phyloP scores from a whole-genome alignment of 2,888 invertebrate species.

The Alentia gelatinosa region DNA sequence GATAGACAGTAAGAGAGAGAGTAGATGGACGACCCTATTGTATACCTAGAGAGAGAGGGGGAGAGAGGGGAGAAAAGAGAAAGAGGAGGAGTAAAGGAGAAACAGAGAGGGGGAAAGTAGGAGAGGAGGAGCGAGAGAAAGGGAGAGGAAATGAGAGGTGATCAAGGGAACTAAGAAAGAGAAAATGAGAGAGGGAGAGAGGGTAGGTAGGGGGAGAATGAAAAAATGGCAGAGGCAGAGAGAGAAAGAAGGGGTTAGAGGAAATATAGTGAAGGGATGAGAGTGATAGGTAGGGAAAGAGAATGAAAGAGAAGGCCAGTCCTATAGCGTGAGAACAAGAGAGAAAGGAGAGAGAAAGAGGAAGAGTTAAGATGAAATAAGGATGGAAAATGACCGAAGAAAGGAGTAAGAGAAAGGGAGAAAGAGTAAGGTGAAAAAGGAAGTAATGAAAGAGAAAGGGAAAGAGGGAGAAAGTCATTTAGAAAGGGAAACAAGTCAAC shows the following conservation, averaged over 20 bases:
- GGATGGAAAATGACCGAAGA: too few relatives aligned
- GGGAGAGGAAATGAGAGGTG: neutral
- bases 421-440: too few relatives aligned
- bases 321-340: too few relatives aligned
- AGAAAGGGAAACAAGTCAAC: too few relatives aligned
- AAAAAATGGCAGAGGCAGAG: neutral
- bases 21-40: neutral
- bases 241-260: neutral
- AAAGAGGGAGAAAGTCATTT: too few relatives aligned
- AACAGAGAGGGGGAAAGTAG: neutral
- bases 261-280: neutral
- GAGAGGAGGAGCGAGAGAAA: neutral
- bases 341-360: too few relatives aligned
- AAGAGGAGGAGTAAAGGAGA: neutral
- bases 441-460: too few relatives aligned
- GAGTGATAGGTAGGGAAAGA: neutral
- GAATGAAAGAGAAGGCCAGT: too few relatives aligned
- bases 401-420: too few relatives aligned
- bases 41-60: neutral
- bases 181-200: neutral
- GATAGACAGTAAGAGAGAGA: neutral
- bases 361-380: too few relatives aligned
- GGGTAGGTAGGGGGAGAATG: neutral
- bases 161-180: neutral
- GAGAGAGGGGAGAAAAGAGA: too few relatives aligned